phyloP scores from a whole-genome alignment of 2,888 invertebrate genomes.

The Nomada lathburiana region DNA sequence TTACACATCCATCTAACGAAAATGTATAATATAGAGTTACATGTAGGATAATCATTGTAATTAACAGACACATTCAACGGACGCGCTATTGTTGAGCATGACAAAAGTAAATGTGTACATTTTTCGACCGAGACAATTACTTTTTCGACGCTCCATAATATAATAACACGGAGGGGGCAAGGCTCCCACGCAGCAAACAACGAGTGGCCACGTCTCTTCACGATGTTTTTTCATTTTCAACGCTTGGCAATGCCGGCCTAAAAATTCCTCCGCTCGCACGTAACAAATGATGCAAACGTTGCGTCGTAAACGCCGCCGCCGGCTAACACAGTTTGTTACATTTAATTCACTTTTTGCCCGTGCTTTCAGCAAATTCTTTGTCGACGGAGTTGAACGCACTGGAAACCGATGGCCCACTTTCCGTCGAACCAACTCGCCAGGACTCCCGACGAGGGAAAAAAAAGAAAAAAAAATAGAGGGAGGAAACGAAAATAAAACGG shows the following conservation, averaged over 20 bases:
- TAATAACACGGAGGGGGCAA: too few relatives aligned
- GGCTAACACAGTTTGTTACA: neutral
- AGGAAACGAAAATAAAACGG: neutral
- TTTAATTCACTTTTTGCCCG: slow-evolving; percentile 15
- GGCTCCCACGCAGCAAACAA: too few relatives aligned
- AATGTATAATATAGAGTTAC: too few relatives aligned
- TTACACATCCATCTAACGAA: too few relatives aligned
- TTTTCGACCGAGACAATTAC: too few relatives aligned
- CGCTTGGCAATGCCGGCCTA: too few relatives aligned
- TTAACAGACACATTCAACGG: too few relatives aligned
- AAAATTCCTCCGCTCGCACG: neutral
- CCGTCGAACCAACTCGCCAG: neutral
- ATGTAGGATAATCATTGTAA: too few relatives aligned
- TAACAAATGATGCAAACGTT: neutral
- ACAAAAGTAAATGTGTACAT: too few relatives aligned
- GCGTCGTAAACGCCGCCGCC: neutral
- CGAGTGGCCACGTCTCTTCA: too few relatives aligned
- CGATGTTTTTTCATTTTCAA: neutral
- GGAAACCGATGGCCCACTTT: slow-evolving; percentile 27
- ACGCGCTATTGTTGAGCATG: too few relatives aligned
- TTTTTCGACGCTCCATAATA: too few relatives aligned
- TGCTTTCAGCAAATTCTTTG: slow-evolving; percentile 12
- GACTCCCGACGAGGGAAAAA: neutral
- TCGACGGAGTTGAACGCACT: slow-evolving; percentile 4
- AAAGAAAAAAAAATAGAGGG: neutral